phyloP scores from a whole-genome alignment of 2,888 invertebrate species.

The Reticulitermes lucifugus region DNA sequence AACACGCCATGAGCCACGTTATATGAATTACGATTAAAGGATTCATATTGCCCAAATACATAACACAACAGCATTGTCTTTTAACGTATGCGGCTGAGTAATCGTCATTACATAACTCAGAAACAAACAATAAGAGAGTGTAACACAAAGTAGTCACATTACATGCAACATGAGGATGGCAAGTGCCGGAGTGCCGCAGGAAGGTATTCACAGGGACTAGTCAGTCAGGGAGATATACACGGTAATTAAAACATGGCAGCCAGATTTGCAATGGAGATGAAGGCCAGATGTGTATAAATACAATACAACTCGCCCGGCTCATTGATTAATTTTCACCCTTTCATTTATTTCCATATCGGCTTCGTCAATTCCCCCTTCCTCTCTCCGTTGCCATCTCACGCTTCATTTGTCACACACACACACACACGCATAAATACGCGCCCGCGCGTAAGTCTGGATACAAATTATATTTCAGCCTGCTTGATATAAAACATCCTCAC shows the following conservation, averaged over 20 bases:
- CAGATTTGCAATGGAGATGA: conserved; percentile 44
- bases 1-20: too few species aligned
- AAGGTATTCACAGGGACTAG: too few species aligned
- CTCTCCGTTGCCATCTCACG: neutral
- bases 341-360: conserved; percentile 39
- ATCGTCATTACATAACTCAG: too few species aligned
- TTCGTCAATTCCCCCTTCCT: neutral
- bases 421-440: neutral
- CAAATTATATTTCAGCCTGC: neutral
- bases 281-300: conserved; percentile 35
- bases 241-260: conserved; percentile 12
- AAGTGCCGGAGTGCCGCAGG: too few species aligned
- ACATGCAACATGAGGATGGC: too few species aligned
- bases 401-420: conserved; percentile 22
- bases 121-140: too few species aligned
- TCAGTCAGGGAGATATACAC: conserved; percentile 12
- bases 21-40: too few species aligned
- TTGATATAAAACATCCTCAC: neutral
- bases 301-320: conserved; percentile 11
- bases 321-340: conserved; percentile 51
- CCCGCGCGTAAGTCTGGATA: neutral
- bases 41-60: neutral
- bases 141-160: too few species aligned
- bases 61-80: neutral
- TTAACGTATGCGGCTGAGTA: too few species aligned